Percentiles rank a stretch among this genome's conserved stretches.
Evolutionary conservation across 2,888 invertebrate genomes (phyloP).

Genomic region (Pyralis farinalis): DNA sequence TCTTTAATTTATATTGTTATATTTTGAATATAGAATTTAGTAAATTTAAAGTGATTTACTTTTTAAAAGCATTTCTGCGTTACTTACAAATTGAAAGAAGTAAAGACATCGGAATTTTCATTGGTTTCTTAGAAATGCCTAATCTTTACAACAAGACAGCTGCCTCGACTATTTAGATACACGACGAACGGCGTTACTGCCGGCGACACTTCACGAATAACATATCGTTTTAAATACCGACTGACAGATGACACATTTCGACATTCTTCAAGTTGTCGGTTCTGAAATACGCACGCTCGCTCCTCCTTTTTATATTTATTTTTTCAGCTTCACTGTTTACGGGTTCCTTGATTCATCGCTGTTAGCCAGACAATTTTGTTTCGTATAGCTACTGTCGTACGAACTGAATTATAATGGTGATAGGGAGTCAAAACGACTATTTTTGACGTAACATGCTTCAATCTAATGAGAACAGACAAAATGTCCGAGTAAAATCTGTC

Average conservation of each 20-base stretch:
- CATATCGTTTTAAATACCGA: slow-evolving; percentile 79
- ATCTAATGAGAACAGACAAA: slow-evolving; percentile 60
- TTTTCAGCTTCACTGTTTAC: slow-evolving; percentile 40
- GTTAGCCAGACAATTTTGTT: slow-evolving; percentile 25
- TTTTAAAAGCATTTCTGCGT: slow-evolving; percentile 38
- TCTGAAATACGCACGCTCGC: slow-evolving; percentile 62
- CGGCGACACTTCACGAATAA: slow-evolving; percentile 66
- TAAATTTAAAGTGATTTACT: slow-evolving; percentile 22
- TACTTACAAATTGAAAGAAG: slow-evolving; percentile 31
- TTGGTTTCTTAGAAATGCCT: slow-evolving; percentile 52
- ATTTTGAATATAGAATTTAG: slow-evolving; percentile 2
- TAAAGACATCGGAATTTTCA: slow-evolving; percentile 53
- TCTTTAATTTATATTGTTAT: no score
- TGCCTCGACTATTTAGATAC: slow-evolving; percentile 69
- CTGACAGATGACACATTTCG: slow-evolving; percentile 81
- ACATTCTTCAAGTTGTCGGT: slow-evolving; percentile 79
- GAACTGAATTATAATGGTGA: slow-evolving; percentile 23
- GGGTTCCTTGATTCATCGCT: slow-evolving; percentile 28
- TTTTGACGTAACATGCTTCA: slow-evolving; percentile 39
- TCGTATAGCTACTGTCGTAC: slow-evolving; percentile 30
- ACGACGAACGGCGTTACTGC: slow-evolving; percentile 49
- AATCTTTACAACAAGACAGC: slow-evolving; percentile 63
- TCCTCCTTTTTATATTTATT: slow-evolving; percentile 62
- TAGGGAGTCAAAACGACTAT: slow-evolving; percentile 20
- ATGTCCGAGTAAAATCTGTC: slow-evolving; percentile 44